Conservation (phyloP, 2,113 vertebrate genomes). For the Amphiprion ocellaris region DNA sequence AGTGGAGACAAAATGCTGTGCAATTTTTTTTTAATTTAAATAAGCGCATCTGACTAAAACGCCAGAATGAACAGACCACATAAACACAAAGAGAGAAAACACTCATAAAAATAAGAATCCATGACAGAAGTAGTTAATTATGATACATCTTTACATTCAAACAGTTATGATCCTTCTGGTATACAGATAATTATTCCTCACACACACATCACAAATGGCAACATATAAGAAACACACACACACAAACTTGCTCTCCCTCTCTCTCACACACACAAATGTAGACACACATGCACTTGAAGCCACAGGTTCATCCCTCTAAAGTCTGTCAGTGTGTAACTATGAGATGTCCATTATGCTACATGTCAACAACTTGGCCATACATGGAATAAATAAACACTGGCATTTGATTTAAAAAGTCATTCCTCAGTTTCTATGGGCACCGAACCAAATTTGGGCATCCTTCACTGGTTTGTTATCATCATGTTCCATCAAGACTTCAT, state of each 20-base stretch:
- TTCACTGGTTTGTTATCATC: constrained; percentile 48
- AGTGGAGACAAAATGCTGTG: constrained; percentile 29
- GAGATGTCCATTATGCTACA: constrained; percentile 48
- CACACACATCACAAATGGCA: constrained; percentile 9
- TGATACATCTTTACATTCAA: constrained; percentile 76
- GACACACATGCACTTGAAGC: constrained; percentile 26
- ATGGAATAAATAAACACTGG: constrained; percentile 72
- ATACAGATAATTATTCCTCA: constrained; percentile 36
- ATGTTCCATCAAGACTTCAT: constrained; percentile 14
- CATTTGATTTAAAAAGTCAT: constrained; percentile 32
- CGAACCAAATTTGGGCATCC: constrained; percentile 28
- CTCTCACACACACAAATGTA: not conserved
- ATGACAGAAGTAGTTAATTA: constrained; percentile 64
- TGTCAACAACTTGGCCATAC: constrained; percentile 49
- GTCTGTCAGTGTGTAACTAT: constrained; percentile 52
- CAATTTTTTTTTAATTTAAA: constrained; percentile 78
- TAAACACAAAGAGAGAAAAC: constrained; percentile 63
- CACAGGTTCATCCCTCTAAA: constrained; percentile 42
- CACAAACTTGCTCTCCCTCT: not conserved
- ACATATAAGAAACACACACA: constrained; percentile 17
- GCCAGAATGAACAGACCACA: constrained; percentile 77
- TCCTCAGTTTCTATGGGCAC: constrained; percentile 32
- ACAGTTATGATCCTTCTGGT: constrained; percentile 48
- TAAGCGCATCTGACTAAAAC: constrained; percentile 87
- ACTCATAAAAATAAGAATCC: constrained; percentile 62